These are phyloP conservation scores for Drosophila monieri DNA, from an alignment of 2,888 invertebrate genomes.

Conservation along the genomic window DNA sequence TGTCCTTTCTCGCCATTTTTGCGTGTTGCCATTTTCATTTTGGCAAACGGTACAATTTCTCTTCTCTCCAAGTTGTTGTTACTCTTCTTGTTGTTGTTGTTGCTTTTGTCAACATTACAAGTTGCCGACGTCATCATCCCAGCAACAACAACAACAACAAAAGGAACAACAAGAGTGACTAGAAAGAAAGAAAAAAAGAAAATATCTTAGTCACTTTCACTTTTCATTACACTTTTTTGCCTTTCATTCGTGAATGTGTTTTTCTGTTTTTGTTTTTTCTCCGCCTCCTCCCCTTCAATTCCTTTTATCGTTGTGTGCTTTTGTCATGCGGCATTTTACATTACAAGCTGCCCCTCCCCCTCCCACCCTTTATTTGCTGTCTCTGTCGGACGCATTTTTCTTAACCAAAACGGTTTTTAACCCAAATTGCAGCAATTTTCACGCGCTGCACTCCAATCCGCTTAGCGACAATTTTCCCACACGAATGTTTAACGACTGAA, in stretches of 20 bases:
- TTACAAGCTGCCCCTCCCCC: slow-evolving; percentile 12
- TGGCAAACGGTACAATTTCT: slow-evolving; percentile 34
- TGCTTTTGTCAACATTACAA: slow-evolving; percentile 44
- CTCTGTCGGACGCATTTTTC: slow-evolving; percentile 35
- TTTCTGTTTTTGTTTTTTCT: background rate
- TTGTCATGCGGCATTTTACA: slow-evolving; percentile 43
- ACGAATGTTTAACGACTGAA: slow-evolving; percentile 34
- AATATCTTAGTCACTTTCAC: slow-evolving; percentile 62
- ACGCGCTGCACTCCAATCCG: slow-evolving; percentile 57
- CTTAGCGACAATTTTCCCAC: slow-evolving; percentile 41
- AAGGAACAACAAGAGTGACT: slow-evolving; percentile 3
- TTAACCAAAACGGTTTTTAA: slow-evolving; percentile 66
- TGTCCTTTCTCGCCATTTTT: slow-evolving; percentile 26
- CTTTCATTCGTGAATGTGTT: slow-evolving; percentile 18
- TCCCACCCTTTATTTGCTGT: slow-evolving; percentile 1
- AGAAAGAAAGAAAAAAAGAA: slow-evolving; percentile 21
- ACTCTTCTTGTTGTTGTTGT: slow-evolving; percentile 19
- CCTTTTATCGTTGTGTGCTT: slow-evolving; percentile 31
- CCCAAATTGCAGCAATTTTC: slow-evolving; percentile 60
- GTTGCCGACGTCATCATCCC: slow-evolving; percentile 41
- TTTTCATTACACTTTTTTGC: slow-evolving; percentile 46
- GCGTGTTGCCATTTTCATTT: slow-evolving; percentile 50
- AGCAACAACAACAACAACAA: slow-evolving; percentile 20
- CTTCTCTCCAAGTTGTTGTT: slow-evolving; percentile 15
- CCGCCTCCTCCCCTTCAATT: background rate